These are phyloP conservation scores for Ophiodon elongatus DNA, from an alignment of 2,113 vertebrate species.

Conservation along the genomic window DNA sequence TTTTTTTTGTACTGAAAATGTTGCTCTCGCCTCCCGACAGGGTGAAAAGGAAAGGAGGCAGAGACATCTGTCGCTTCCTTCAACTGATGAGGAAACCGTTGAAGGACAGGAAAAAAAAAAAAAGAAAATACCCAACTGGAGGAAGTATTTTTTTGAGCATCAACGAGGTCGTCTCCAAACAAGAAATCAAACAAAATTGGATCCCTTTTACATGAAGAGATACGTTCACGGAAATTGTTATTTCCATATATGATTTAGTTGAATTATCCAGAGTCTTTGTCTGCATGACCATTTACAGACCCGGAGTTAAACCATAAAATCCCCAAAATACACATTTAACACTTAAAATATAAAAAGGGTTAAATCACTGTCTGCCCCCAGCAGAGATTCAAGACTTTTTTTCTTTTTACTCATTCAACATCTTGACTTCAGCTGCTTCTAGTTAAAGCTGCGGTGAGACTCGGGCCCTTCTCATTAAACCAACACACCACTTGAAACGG, in stretches of 20 bases:
- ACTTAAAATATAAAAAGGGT: not conserved
- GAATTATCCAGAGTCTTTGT: not conserved
- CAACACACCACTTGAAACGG: conserved; percentile 68
- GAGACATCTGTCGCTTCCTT: conserved; percentile 17
- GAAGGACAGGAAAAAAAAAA: too few species aligned
- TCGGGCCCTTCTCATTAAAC: conserved; percentile 71
- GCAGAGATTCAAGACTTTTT: conserved; percentile 15
- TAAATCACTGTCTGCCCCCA: not conserved
- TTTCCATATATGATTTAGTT: not conserved
- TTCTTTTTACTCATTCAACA: conserved; percentile 35
- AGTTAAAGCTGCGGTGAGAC: conserved; percentile 62
- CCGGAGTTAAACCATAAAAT: not conserved
- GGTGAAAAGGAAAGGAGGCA: not conserved
- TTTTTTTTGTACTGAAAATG: not conserved
- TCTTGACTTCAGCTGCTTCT: conserved; percentile 65
- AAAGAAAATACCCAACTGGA: too few species aligned
- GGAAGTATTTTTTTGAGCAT: too few species aligned
- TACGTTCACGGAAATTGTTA: not conserved
- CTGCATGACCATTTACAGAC: not conserved
- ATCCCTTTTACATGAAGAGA: not conserved
- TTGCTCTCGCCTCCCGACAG: not conserved
- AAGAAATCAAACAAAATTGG: not conserved
- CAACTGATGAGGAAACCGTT: conserved; percentile 32
- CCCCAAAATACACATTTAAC: conserved; percentile 8
- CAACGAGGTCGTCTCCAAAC: not conserved